phyloP scores from a whole-genome alignment of 2,797 vertebrate species.

The Lindbergichthys nudifrons region DNA sequence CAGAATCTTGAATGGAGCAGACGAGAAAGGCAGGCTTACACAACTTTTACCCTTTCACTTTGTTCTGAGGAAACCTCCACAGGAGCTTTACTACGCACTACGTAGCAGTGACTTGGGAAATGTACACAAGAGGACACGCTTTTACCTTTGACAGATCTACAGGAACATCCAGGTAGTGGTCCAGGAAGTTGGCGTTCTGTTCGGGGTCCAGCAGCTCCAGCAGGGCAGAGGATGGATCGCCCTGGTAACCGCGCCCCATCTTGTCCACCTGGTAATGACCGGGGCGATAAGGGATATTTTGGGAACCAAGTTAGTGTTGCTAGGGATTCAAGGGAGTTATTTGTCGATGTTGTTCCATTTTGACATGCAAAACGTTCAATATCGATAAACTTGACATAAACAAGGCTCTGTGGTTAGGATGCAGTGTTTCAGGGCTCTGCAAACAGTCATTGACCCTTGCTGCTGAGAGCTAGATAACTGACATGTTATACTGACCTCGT shows the following conservation, averaged over 20 bases:
- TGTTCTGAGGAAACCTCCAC: no score
- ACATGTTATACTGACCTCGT: slow-evolving; percentile 87
- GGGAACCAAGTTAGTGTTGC: no score
- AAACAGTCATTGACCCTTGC: background rate
- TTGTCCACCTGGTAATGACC: slow-evolving; percentile 91
- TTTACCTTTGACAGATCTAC: slow-evolving; percentile 96
- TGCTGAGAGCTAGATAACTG: background rate
- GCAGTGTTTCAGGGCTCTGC: no score
- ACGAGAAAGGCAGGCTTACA: background rate
- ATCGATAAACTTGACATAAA: no score
- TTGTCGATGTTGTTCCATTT: no score
- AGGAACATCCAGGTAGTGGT: slow-evolving; percentile 97
- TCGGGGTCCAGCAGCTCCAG: slow-evolving; percentile 96
- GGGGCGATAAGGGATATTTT: no score
- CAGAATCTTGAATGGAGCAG: slow-evolving; percentile 85
- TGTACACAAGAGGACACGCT: no score
- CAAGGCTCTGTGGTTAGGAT: no score
- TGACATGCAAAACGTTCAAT: no score
- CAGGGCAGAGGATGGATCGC: slow-evolving; percentile 95
- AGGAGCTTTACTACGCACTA: no score
- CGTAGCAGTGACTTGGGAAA: no score
- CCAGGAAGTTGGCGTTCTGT: slow-evolving; percentile 96
- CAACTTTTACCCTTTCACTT: background rate
- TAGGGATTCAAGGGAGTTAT: no score
- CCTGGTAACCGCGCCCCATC: slow-evolving; percentile 97